phyloP scores from a whole-genome alignment of 1,140 invertebrate species.

The Pachypeltis micranthus region DNA sequence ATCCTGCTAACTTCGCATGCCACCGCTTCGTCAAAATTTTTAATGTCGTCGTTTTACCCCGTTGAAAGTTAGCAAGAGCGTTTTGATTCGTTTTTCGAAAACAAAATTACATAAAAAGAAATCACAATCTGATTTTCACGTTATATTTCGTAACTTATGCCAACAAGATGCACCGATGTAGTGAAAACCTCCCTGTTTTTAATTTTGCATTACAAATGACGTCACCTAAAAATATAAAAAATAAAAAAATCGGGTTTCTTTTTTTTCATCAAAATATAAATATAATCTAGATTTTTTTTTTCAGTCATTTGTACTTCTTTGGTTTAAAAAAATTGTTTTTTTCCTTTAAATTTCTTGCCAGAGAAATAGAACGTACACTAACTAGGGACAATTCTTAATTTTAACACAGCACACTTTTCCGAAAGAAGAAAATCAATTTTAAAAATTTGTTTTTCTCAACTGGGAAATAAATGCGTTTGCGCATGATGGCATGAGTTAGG shows the following conservation, averaged over 20 bases:
- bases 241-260: conserved; percentile 19
- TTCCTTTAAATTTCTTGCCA: conserved; percentile 16
- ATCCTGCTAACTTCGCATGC: conserved; percentile 11
- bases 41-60: not conserved
- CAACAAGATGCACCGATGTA: conserved; percentile 15
- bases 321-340: conserved; percentile 20
- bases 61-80: conserved; percentile 14
- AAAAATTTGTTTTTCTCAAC: conserved; percentile 11
- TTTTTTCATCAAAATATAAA: conserved; percentile 22
- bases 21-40: not conserved
- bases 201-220: conserved; percentile 24
- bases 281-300: conserved; percentile 23
- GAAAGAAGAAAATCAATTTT: conserved; percentile 15
- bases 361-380: conserved; percentile 22
- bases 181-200: conserved; percentile 22
- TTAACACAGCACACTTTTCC: conserved; percentile 23
- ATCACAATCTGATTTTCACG: conserved; percentile 20
- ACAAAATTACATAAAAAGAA: conserved; percentile 11
- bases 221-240: conserved; percentile 21
- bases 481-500: conserved; percentile 20
- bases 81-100: conserved; percentile 5
- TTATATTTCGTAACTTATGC: conserved; percentile 8
- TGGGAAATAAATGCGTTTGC: conserved; percentile 20
- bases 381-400: conserved; percentile 20
- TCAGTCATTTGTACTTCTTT: conserved; percentile 24